Base-by-base conservation (phyloP, 30 jellyfish, hydroid and myxozoan species). In the Cassiopea andromeda region DNA sequence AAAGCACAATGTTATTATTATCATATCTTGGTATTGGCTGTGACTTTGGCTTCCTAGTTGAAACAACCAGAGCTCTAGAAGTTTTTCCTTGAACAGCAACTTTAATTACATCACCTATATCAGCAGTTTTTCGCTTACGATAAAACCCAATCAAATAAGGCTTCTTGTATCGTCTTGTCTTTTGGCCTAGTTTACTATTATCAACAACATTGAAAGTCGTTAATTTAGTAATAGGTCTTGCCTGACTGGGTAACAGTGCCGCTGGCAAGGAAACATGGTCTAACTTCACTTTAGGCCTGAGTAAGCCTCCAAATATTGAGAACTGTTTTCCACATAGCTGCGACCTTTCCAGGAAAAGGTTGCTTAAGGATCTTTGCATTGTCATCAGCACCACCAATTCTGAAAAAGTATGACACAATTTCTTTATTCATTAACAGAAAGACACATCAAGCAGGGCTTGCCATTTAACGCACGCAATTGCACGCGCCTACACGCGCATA, bases 81-180 rank as follows among this genome's bases (percentile, higher is more conserved):
- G 99, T 97, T 75, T 89, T 83, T 48, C 99, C 99, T 79, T 91
- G 94, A 7, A 91, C 97, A 12, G 99, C 99, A 49, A 96, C 98
- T 82, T 83, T 85, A 1, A 96, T 92, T 44, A 96, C 86, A 81
- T 96, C 99, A 59, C 99, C 99, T 44, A 96, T 92, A 68, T 92
- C 99, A 8, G 99, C 99, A 9, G 99, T 96, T 77, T 93, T 91
- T 27, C 98, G 92, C 48, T 96, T 91, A 10, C 99, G 95, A 79
- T 96, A 96, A 87, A 96, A 96, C 38, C 99, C 99, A 79, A 96
- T 96, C 87, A 96, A 74, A 64, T 96, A 96, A 2, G 99, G 99
- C 90, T 96, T 91, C 77, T 96, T 92, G 92, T 89, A 91, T 1
- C 98, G 78, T 19, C 89, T 68, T 44, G 98, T 78, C 83, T 78